Base-by-base conservation (phyloP, 1,140 invertebrate species). In the Myzus persicae region DNA sequence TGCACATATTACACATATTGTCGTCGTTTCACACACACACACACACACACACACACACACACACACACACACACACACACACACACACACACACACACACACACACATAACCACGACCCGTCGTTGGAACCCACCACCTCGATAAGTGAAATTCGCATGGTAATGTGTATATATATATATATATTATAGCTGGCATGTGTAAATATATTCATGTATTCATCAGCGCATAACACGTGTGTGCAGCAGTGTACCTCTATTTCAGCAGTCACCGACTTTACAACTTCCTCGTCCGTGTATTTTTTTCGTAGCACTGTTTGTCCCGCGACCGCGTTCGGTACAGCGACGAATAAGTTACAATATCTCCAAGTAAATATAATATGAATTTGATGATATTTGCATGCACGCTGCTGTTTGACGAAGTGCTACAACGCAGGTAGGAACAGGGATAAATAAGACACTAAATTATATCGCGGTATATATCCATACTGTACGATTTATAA, bases 161-260 rank as follows among this genome's bases (percentile, higher is more conserved):
- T 22, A 85, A 44, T 85, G 22, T 26, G 26, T 26, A 36, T 81
- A 36, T 9, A 8, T 76, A 38, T n/a, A 18, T 87, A 46, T 26
- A 46, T n/a, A 2, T 51, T 51, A 51, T 51, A 20, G 84, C 8
- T 9, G 31, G 31, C 11, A 20, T 40, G 44, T 48, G 42, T 48
- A 88, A 48, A 88, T 88, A 24, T 88, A 88, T 88, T 88, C 31
- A 88, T 88, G 31, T 88, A 88, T 88, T 48, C 85, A 31, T 38
- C 31, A 24, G 3, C 14, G 8, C 31, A 24, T 46, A 48, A 36
- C 31, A 48, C 84, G 40, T 31, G 26, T 31, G 42, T 85, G 26
- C 26, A 40, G 82, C 40, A 84, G 26, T 85, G 24, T 44, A 42
- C 84, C 24, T 85, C 6, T 40, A 84, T 42, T n/a, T n/a, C 82